Evolutionary conservation across 2,888 invertebrate genomes (phyloP), one percentile per base, ranked within the genome.

Genomic region (Himalopsyche anomala): DNA sequence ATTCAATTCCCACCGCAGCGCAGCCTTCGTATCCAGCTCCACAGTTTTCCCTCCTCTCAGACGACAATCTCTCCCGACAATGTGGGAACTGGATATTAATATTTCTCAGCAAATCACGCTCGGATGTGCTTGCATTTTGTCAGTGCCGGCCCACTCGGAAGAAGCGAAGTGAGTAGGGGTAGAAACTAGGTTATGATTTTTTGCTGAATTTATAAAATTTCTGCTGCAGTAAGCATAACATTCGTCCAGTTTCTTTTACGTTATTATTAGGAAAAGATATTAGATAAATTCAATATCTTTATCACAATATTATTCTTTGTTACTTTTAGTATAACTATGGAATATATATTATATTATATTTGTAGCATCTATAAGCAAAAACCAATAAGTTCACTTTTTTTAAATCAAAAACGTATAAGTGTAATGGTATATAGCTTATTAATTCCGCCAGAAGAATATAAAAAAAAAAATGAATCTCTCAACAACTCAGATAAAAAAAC

Each of bases 61-160:
- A 19, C 80, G 45, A 51, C 83, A 51, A 36, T 45, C 28, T 45
- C 40, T 62, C 56, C 82, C 80, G 74, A 87, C 85, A 80, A 83
- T 87, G 83, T 85, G 83, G 84, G 82, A 87, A 87, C 84, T 87
- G 81, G 79, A 85, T 87, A 87, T 87, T 87, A 87, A 87, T 87
- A 87, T 85, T 85, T 85, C 74, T 62, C 87, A 5, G 85, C 84
- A 87, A 85, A 87, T 87, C 84, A 87, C 83, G 85, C 82, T 81
- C 85, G 12, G 82, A 74, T 69, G 85, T 79, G 87, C 85, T 62
- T 83, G 83, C 82, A 42, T 55, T 84, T 45, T 84, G 80, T 80
- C 80, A 80, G 84, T 51, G 80, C 84, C 54, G 54, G 51, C 84
- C 45, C 62, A 80, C 51, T 79, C 36, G 19, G 11, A 19, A 19